A percentile compares a stretch with the other conserved stretches of the same genome.
Evolutionary conservation across 2,888 invertebrate species (phyloP).

Genomic region (Drosophila differens): DNA sequence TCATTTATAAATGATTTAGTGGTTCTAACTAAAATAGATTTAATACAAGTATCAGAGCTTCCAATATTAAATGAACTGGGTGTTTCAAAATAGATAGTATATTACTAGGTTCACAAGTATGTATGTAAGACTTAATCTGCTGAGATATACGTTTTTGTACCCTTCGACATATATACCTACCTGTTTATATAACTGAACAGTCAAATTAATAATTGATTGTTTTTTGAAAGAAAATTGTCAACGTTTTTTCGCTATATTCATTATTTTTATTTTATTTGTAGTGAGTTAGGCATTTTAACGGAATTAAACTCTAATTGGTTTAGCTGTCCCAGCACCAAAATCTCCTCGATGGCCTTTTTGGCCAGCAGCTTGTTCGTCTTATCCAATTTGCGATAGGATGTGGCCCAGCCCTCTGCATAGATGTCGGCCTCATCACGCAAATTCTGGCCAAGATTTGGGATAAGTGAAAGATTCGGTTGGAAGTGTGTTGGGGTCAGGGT

Average conservation of each 20-base stretch:
- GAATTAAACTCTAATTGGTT: constrained; percentile 51
- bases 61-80: no score
- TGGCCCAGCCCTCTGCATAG: constrained; percentile 55
- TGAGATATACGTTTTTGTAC: neutral
- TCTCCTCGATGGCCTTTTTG: constrained; percentile 60
- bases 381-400: constrained; percentile 57
- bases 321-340: constrained; percentile 51
- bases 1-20: no score
- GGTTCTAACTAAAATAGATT: no score
- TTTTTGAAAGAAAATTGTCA: neutral
- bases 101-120: no score
- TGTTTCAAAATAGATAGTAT: neutral
- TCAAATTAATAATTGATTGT: neutral
- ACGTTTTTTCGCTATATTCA: no score
- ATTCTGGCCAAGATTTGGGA: neutral
- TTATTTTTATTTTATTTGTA: neutral
- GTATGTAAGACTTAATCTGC: neutral
- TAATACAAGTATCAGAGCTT: neutral
- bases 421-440: constrained; percentile 45
- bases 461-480: neutral
- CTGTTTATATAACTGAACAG: neutral
- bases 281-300: constrained; percentile 45
- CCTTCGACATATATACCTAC: neutral
- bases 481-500: neutral
- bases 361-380: constrained; percentile 48